Evolutionary conservation across 2,113 vertebrate species (phyloP), one percentile per base, ranked within the genome.

Genomic region (Galemys pyrenaicus): DNA sequence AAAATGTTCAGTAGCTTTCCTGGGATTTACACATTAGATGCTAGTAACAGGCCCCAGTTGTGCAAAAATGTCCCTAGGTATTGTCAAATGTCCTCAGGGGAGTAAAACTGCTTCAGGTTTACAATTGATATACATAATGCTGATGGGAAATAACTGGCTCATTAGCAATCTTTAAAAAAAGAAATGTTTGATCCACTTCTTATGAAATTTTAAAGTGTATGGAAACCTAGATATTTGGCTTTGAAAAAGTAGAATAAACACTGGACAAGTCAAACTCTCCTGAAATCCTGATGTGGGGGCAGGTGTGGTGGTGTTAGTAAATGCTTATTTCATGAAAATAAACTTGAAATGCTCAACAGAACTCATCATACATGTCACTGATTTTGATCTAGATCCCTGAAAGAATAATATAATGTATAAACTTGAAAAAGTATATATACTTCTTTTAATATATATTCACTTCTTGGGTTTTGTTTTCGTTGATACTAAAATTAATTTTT

Each of bases 401-500:
- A 83, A 83, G 22, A 88, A 44, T 10, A 84, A 35, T 75, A 20
- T 26, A 65, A 81, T 49, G 9, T 6, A 75, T 49, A 67, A 75
- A 5, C 4, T 46, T 89, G n/a, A 87, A 28, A 68, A 22, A 71
- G 1, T 26, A 60, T 58, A 26, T 49, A 12, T 68, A 39, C 81
- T 68, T 77, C 67, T 70, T 94, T 82, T 46, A 70, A 8, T 73
- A 37, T 26, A 71, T 22, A 71, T 58, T 96, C 17, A 58, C 1
- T 0, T 82, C 84, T 51, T 30, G 12, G 17, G 44, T 81, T 70
- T 65, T 88, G 68, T 62, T 91, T 89, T 68, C 6, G 16, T 81
- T 91, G 85, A 71, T 73, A 71, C 12, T 77, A 37, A 64, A 89
- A 81, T 78, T 86, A 80, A 54, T 37, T 89, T 85, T 92, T 92